Percentiles rank a stretch among this genome's conserved stretches.
Evolutionary conservation across 2,888 invertebrate species (phyloP).

Genomic region (Flexamia atlantica): DNA sequence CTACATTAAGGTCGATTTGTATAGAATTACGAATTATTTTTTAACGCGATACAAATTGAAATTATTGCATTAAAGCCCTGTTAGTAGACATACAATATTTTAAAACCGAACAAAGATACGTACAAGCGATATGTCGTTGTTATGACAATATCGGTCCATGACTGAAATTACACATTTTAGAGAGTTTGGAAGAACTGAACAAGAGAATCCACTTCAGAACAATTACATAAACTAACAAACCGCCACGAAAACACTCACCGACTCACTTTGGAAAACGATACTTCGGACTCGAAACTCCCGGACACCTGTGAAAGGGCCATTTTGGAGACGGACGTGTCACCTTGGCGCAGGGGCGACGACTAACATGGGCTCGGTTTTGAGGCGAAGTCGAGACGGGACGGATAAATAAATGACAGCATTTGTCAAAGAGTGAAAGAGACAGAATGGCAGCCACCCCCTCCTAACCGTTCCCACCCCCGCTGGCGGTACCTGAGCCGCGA

Average conservation of each 20-base stretch:
- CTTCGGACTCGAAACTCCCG: background rate
- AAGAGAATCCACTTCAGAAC: no score
- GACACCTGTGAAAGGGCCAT: slow-evolving; percentile 5
- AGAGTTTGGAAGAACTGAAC: no score
- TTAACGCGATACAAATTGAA: no score
- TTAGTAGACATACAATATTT: no score
- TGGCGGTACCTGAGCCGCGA: background rate
- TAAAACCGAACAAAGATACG: no score
- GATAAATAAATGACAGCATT: slow-evolving; percentile 64
- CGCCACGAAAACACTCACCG: background rate
- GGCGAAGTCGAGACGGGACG: background rate
- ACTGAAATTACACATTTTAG: no score
- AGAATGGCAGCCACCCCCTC: slow-evolving; percentile 47
- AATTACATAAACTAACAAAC: background rate
- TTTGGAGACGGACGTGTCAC: background rate
- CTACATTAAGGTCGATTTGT: no score
- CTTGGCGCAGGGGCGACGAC: background rate
- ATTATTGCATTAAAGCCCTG: no score
- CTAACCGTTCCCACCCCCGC: background rate
- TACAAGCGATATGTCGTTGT: no score
- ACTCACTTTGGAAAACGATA: background rate
- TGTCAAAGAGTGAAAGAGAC: slow-evolving; percentile 58
- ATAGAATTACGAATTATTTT: no score
- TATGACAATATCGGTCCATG: no score
- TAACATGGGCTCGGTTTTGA: slow-evolving; percentile 1